Conservation (phyloP, 2,113 vertebrate genomes). For the Empidonax traillii region DNA sequence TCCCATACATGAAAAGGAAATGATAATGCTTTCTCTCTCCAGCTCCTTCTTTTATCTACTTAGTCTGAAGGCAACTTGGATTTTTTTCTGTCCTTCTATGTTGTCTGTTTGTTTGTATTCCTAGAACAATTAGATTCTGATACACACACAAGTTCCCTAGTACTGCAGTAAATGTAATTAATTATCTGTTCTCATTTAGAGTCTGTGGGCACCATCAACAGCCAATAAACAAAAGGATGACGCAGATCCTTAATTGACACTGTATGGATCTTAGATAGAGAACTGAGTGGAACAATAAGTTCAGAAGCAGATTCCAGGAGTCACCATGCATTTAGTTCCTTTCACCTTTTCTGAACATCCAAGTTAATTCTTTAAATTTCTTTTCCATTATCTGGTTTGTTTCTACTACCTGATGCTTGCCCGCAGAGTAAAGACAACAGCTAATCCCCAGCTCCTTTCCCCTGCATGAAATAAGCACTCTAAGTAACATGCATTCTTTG, state of each 20-base stretch:
- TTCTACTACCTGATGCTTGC: not conserved
- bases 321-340: not conserved
- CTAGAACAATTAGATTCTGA: slow-evolving; percentile 9
- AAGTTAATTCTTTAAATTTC: not conserved
- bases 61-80: not conserved
- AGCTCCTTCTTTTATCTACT: not conserved
- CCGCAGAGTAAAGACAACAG: not conserved
- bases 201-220: not conserved
- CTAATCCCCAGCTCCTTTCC: not conserved
- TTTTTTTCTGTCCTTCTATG: not conserved
- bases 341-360: not conserved
- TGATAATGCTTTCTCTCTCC: slow-evolving; percentile 39
- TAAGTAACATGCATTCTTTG: not conserved
- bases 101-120: slow-evolving; percentile 20
- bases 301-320: not conserved
- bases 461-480: not conserved
- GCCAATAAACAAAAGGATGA: slow-evolving; percentile 21
- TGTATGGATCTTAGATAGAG: not conserved
- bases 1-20: not conserved
- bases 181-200: slow-evolving; percentile 18
- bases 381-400: not conserved
- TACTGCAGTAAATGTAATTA: not conserved
- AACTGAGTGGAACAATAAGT: not conserved
- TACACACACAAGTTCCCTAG: not conserved
- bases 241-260: not conserved